A percentile compares a stretch with the other conserved stretches of the same genome.
Conservation (phyloP, 2,797 vertebrate genomes). For the Spheniscus humboldti region DNA sequence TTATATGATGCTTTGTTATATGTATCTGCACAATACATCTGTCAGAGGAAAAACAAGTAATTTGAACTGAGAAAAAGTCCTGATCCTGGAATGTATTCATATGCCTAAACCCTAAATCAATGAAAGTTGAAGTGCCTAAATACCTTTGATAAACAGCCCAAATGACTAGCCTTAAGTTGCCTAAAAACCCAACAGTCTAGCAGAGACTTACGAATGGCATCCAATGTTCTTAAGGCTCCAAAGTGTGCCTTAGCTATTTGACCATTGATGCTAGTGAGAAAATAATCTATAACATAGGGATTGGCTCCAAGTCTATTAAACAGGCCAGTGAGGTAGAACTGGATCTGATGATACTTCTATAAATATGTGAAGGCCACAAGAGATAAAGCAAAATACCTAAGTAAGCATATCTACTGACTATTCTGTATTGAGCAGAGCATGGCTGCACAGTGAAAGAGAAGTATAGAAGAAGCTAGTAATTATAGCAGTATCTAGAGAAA, state of each 20-base stretch:
- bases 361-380: not conserved
- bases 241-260: not conserved
- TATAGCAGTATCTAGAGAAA: not conserved
- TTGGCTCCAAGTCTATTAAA: not conserved
- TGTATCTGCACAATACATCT: not conserved
- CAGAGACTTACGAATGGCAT: not conserved
- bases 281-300: not conserved
- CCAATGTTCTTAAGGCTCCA: not conserved
- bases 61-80: not conserved
- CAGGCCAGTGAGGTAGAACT: not conserved
- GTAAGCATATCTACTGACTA: not conserved
- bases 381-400: not conserved
- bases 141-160: not conserved
- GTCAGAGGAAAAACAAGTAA: not conserved
- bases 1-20: not conserved
- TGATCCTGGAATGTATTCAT: too few species aligned
- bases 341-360: not conserved
- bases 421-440: not conserved
- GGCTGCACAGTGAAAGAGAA: not conserved
- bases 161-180: not conserved
- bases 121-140: not conserved
- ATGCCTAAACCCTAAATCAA: not conserved
- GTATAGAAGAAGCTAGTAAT: not conserved
- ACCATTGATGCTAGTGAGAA: not conserved
- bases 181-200: too few species aligned